phyloP scores from a whole-genome alignment of 2,888 invertebrate genomes.

The Melinaea marsaeus region DNA sequence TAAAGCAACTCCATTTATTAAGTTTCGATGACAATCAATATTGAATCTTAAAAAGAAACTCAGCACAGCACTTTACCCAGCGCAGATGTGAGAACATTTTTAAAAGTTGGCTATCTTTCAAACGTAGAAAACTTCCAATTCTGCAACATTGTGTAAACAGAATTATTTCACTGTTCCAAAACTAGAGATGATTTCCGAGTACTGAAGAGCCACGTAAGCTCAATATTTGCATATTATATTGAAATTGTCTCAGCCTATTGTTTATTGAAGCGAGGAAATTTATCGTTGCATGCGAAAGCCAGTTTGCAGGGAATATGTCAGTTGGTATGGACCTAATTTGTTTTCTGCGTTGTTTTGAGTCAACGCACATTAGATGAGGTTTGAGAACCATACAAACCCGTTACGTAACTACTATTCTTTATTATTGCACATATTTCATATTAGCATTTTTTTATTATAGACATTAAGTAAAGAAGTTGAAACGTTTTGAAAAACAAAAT shows the following conservation, averaged over 20 bases:
- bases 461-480: not conserved
- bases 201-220: conserved; percentile 2
- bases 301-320: conserved; percentile 10
- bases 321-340: too few species aligned
- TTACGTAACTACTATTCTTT: too few species aligned
- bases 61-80: conserved; percentile 11
- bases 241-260: conserved; percentile 8
- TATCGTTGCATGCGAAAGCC: conserved; percentile 9
- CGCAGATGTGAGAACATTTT: conserved; percentile 19
- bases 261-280: conserved; percentile 11
- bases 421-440: too few species aligned
- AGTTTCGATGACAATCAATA: not conserved
- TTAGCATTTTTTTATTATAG: not conserved
- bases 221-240: conserved; percentile 14
- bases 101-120: conserved; percentile 14
- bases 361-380: too few species aligned
- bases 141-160: not conserved
- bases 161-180: conserved; percentile 1
- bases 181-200: not conserved
- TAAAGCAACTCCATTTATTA: not conserved
- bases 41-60: conserved; percentile 6
- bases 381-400: not conserved
- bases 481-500: not conserved
- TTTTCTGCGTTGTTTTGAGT: conserved; percentile 1
- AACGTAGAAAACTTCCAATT: conserved; percentile 4